Percentiles rank a stretch among this genome's conserved stretches.
These are phyloP conservation scores for Acanthacorydalis orientalis DNA, from an alignment of 2,888 invertebrate species.

Conservation along the genomic window DNA sequence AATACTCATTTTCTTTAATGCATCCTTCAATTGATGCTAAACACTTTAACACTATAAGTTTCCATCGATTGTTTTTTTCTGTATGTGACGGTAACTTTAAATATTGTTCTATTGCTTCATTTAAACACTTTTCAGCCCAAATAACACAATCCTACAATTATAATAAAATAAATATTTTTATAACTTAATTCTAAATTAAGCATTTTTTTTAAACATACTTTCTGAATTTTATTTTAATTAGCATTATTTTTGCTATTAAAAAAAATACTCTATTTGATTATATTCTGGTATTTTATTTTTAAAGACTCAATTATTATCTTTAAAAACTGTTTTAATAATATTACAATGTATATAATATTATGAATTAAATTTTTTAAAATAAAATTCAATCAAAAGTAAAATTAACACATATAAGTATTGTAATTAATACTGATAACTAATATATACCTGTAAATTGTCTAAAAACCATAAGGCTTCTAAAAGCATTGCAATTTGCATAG, in stretches of 20 bases:
- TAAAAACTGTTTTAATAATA: too few relatives aligned
- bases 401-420: too few relatives aligned
- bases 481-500: conserved; percentile 28
- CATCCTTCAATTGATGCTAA: conserved; percentile 30
- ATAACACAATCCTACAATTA: conserved; percentile 45
- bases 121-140: conserved; percentile 61
- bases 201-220: too few relatives aligned
- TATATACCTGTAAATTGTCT: conserved; percentile 10
- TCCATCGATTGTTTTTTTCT: conserved; percentile 29
- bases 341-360: too few relatives aligned
- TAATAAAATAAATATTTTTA: conserved; percentile 2
- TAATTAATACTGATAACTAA: too few relatives aligned
- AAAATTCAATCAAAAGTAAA: conserved; percentile 9
- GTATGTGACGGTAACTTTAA: conserved; percentile 29
- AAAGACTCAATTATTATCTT: too few relatives aligned
- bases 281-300: too few relatives aligned
- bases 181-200: too few relatives aligned
- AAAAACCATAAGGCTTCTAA: conserved; percentile 30
- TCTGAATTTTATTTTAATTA: too few relatives aligned
- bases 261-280: too few relatives aligned
- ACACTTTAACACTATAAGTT: conserved; percentile 24
- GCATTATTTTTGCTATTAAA: too few relatives aligned
- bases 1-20: conserved; percentile 32
- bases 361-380: too few relatives aligned
- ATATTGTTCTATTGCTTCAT: conserved; percentile 54